phyloP scores from a whole-genome alignment of 2,888 invertebrate species.

The Iselma pallidipennis region DNA sequence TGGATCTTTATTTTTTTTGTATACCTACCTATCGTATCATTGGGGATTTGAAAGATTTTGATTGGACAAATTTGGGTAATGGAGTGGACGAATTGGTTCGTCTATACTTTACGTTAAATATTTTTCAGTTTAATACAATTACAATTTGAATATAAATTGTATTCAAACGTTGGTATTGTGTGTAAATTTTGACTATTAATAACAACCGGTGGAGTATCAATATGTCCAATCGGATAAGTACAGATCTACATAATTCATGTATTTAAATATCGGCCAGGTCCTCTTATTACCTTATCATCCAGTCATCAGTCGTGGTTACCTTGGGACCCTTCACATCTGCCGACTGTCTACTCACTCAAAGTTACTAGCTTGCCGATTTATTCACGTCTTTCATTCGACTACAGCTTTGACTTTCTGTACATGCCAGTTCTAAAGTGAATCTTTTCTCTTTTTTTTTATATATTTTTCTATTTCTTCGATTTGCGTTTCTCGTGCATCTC shows the following conservation, averaged over 20 bases:
- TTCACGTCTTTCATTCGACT: constrained; percentile 10
- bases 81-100: background rate
- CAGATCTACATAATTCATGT: constrained; percentile 57
- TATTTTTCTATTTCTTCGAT: constrained; percentile 5
- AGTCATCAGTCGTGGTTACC: constrained; percentile 44
- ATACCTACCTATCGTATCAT: background rate
- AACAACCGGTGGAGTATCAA: constrained; percentile 56
- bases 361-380: constrained; percentile 22
- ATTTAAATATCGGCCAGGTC: constrained; percentile 55
- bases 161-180: constrained; percentile 55
- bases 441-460: background rate
- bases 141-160: constrained; percentile 56
- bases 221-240: constrained; percentile 58
- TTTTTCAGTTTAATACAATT: constrained; percentile 37
- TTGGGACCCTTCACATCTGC: constrained; percentile 32
- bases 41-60: background rate
- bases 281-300: constrained; percentile 56
- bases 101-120: background rate
- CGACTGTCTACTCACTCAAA: constrained; percentile 32
- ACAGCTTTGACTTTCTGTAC: constrained; percentile 16
- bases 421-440: background rate
- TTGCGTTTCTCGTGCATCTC: constrained; percentile 23
- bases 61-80: background rate
- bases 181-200: constrained; percentile 58
- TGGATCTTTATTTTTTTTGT: constrained; percentile 9